Conservation (phyloP, 2,888 invertebrate species). For the Anarsia innoxiella region DNA sequence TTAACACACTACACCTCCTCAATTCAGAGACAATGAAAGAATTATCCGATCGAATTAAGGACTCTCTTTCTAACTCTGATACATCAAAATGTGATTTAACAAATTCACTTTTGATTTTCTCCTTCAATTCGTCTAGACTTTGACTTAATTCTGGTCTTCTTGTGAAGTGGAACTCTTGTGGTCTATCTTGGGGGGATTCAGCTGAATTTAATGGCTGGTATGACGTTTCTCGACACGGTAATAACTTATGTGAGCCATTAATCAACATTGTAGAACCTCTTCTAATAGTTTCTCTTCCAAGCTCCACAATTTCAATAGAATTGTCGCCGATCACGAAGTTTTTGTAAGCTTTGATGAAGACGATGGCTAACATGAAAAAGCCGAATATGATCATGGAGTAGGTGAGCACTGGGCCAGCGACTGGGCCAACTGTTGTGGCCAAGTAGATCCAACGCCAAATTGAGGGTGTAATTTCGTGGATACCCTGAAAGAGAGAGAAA, state of each 20-base stretch:
- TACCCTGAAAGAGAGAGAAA: conserved; percentile 76
- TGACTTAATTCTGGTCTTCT: conserved; percentile 27
- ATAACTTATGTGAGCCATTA: conserved; percentile 74
- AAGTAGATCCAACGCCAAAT: conserved; percentile 88
- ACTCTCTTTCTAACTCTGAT: conserved; percentile 46
- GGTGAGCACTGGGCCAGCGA: conserved; percentile 80
- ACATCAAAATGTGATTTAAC: conserved; percentile 49
- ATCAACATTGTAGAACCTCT: conserved; percentile 78
- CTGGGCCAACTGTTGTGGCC: conserved; percentile 84
- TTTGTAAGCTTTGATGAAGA: conserved; percentile 84
- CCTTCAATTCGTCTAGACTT: conserved; percentile 46
- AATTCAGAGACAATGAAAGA: conserved; percentile 56
- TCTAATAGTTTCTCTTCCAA: conserved; percentile 82
- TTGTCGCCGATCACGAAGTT: conserved; percentile 81
- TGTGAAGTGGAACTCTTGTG: conserved; percentile 36
- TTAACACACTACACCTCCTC: conserved; percentile 31
- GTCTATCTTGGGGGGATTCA: conserved; percentile 8
- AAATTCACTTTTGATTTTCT: conserved; percentile 41
- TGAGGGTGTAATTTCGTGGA: conserved; percentile 85
- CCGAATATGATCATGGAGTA: conserved; percentile 85
- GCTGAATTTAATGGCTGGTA: conserved; percentile 40
- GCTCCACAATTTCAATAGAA: conserved; percentile 83
- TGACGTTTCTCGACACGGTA: conserved; percentile 76
- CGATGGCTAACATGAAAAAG: conserved; percentile 76
- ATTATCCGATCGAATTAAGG: conserved; percentile 55